phyloP scores from a whole-genome alignment of 2,888 invertebrate genomes.

The Trilocha varians region DNA sequence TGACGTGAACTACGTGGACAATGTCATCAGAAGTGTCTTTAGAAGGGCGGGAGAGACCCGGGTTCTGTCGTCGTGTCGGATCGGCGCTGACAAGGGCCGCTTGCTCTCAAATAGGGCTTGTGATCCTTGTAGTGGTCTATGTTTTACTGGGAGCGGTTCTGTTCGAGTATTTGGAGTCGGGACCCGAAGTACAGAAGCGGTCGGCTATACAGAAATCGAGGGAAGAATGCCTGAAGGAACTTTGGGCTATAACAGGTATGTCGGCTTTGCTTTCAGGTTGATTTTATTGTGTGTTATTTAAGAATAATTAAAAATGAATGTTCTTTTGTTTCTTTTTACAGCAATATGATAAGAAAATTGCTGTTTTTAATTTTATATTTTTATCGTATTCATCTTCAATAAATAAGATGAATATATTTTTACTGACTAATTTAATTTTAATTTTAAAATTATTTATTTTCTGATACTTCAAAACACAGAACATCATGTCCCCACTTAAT shows the following conservation, averaged over 20 bases:
- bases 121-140: conserved; percentile 81
- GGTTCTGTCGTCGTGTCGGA: conserved; percentile 38
- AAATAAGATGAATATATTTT: too few species aligned
- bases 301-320: too few species aligned
- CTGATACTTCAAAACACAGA: too few species aligned
- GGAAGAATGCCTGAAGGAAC: conserved; percentile 79
- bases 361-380: too few species aligned
- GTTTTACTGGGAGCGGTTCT: conserved; percentile 82
- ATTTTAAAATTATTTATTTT: too few species aligned
- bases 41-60: conserved; percentile 54
- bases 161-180: conserved; percentile 82
- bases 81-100: conserved; percentile 69
- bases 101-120: conserved; percentile 80
- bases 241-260: conserved; percentile 87
- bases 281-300: too few species aligned
- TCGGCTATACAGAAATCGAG: conserved; percentile 76
- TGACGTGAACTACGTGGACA: conserved; percentile 6
- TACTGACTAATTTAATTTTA: too few species aligned
- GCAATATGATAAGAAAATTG: too few species aligned
- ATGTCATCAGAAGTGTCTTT: conserved; percentile 67
- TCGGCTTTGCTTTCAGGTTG: conserved; percentile 2
- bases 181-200: conserved; percentile 77
- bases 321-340: too few species aligned
- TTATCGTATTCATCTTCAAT: too few species aligned
- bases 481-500: too few species aligned